Base-by-base conservation (phyloP, 2,888 invertebrate genomes). In the Coelogynopora nodosa region DNA sequence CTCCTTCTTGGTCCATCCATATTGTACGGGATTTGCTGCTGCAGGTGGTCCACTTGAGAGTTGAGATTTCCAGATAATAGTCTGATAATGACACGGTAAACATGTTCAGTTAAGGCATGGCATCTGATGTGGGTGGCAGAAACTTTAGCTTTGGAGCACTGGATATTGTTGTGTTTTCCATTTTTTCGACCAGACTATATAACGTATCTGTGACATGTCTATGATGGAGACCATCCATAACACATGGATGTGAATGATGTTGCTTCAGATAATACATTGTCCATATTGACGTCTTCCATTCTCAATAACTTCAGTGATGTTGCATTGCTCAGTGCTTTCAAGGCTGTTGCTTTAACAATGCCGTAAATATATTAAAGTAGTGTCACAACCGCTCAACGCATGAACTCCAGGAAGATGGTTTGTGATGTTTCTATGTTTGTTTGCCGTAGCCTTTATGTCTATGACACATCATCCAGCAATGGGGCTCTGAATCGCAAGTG, bases 181-280 rank as follows among this genome's bases (percentile, higher is more conserved):
- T 82, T 82, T 82, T 82, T 82, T 82, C 82, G 23, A 82, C 82
- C 82, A 13, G 82, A 13, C 82, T 82, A 1, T 29, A 82, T 82
- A 82, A 29, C 82, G 82, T 82, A 31, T 74, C 74, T 74, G 74
- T 74, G 74, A 74, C 74, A 74, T 74, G 74, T 74, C 74, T 74
- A 10, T 26, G 23, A n/a, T 26, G 23, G 2, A 74, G 18, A n/a
- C 23, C 18, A 74, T 10, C 74, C 74, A 74, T 74, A 74, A 74
- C 74, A 74, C 74, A 74, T 74, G 74, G 74, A 74, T 74, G 23
- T 74, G 74, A 74, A 74, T 74, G 27, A 74, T 74, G 74, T 74
- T 23, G 74, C 74, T 5, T 74, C 74, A 74, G 74, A 74, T 74
- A 23, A 5, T 74, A 74, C 74, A 74, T 74, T 26, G 74, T 74